These are phyloP conservation scores for Dryadula phaetusa DNA, from an alignment of 2,888 invertebrate species.

Conservation along the genomic window DNA sequence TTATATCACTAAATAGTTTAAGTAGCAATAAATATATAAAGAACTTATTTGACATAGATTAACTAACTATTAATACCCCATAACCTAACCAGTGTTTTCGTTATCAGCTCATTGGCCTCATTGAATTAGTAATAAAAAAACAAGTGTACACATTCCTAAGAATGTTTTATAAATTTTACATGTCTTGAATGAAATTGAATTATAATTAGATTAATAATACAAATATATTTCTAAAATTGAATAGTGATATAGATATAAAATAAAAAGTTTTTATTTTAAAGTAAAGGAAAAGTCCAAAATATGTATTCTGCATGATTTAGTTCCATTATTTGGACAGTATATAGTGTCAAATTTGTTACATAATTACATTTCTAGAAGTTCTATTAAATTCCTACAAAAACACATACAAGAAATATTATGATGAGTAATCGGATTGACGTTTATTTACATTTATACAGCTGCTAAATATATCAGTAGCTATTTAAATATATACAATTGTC, in stretches of 20 bases:
- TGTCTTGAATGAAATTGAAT: too few species aligned
- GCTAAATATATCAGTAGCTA: slow-evolving; percentile 63
- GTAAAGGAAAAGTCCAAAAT: too few species aligned
- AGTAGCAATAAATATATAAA: too few species aligned
- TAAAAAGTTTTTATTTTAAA: too few species aligned
- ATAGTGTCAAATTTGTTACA: not conserved
- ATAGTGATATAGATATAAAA: too few species aligned
- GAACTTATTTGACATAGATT: too few species aligned
- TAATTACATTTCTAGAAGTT: not conserved
- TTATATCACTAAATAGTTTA: too few species aligned
- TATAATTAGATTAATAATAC: not conserved
- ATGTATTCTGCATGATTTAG: not conserved
- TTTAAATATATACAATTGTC: slow-evolving; percentile 54
- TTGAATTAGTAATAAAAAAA: slow-evolving; percentile 63
- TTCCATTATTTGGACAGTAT: not conserved
- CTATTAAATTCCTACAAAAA: not conserved
- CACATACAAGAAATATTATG: slow-evolving; percentile 28
- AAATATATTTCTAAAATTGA: not conserved
- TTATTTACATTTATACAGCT: slow-evolving; percentile 68
- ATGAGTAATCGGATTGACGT: slow-evolving; percentile 74
- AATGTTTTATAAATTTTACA: slow-evolving; percentile 28
- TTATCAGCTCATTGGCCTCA: slow-evolving; percentile 74
- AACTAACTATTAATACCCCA: slow-evolving; percentile 37
- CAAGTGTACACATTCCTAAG: slow-evolving; percentile 57
- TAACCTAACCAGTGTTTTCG: slow-evolving; percentile 52